Evolutionary conservation across 2,888 invertebrate genomes (phyloP).

Genomic region (Laspeyria flexula): DNA sequence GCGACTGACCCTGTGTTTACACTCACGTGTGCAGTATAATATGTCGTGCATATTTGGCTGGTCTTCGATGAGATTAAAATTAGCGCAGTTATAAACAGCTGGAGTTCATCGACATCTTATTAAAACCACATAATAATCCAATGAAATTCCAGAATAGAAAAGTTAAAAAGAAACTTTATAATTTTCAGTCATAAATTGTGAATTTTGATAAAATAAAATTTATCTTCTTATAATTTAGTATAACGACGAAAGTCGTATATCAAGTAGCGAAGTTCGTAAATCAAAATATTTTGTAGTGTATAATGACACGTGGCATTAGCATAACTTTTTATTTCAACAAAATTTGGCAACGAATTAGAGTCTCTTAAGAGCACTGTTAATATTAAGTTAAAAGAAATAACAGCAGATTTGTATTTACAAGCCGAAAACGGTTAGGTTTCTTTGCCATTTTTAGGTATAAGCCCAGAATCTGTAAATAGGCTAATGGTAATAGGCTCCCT

Average conservation of each 20-base stretch:
- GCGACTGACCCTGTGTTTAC: too few relatives aligned
- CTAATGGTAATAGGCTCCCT: too few relatives aligned
- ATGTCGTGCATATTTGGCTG: too few relatives aligned
- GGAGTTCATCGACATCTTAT: neutral
- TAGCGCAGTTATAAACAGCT: too few relatives aligned
- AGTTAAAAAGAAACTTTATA: neutral
- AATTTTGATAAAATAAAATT: conserved; percentile 18
- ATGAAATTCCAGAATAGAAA: neutral
- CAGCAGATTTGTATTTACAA: too few relatives aligned
- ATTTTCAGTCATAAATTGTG: conserved; percentile 17
- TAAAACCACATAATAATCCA: neutral
- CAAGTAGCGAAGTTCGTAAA: conserved; percentile 24
- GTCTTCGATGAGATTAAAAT: too few relatives aligned
- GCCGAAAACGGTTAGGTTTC: too few relatives aligned
- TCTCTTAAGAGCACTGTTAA: neutral
- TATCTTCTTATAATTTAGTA: neutral
- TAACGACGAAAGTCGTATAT: conserved; percentile 21
- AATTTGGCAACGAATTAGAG: conserved; percentile 22
- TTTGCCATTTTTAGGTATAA: too few relatives aligned
- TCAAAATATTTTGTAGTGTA: conserved; percentile 26
- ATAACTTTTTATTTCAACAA: conserved; percentile 15
- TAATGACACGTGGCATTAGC: conserved; percentile 3
- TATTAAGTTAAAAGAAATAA: neutral
- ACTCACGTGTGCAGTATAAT: too few relatives aligned
- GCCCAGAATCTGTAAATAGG: too few relatives aligned